Percentiles rank a stretch among this genome's conserved stretches.
Conservation (phyloP, 2,888 invertebrate genomes). For the Odontomyia ornata region DNA sequence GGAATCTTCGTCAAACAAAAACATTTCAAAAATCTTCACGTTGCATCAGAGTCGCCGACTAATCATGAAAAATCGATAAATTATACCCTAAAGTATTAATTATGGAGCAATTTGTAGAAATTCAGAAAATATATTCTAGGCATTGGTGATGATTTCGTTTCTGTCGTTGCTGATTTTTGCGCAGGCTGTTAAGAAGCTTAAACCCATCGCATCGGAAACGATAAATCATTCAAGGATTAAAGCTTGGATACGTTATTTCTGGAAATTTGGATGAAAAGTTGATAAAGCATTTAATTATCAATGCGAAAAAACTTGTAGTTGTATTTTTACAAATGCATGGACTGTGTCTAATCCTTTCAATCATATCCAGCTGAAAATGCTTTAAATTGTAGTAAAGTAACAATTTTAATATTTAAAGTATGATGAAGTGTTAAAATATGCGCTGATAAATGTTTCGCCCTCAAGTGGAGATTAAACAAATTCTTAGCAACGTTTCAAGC, state of each 20-base stretch:
- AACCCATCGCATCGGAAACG: background rate
- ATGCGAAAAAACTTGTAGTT: background rate
- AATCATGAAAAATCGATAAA: background rate
- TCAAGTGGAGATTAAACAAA: too few relatives aligned
- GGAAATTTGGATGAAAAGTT: background rate
- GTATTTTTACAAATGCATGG: background rate
- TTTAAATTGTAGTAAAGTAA: too few relatives aligned
- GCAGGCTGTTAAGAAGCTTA: background rate
- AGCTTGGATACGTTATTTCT: background rate
- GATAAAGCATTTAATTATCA: background rate
- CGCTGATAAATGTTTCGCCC: too few relatives aligned
- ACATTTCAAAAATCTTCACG: too few relatives aligned
- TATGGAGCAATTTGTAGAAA: constrained; percentile 18
- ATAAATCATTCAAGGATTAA: constrained; percentile 35
- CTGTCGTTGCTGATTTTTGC: constrained; percentile 3
- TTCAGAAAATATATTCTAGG: background rate
- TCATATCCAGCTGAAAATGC: too few relatives aligned
- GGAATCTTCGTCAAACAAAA: too few relatives aligned
- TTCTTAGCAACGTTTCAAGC: too few relatives aligned
- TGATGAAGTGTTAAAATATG: too few relatives aligned
- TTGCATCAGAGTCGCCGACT: too few relatives aligned
- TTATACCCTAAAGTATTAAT: constrained; percentile 29
- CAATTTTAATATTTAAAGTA: too few relatives aligned
- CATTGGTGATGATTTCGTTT: background rate
- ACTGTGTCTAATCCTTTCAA: too few relatives aligned